These are phyloP conservation scores for Notamacropus eugenii DNA, from an alignment of 2,797 vertebrate species.

Conservation along the genomic window DNA sequence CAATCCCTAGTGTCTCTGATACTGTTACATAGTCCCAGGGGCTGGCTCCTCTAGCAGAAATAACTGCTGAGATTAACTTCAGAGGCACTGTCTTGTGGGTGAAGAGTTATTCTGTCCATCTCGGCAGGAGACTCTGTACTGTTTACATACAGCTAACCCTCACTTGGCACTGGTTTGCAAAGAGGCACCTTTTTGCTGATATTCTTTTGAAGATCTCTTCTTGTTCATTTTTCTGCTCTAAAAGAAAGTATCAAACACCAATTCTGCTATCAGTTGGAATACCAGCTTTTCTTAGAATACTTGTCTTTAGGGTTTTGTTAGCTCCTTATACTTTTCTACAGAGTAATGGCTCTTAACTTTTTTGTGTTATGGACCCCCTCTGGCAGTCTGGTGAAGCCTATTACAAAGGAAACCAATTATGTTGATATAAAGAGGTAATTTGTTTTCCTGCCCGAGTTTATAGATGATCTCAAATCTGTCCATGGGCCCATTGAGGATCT, in stretches of 20 bases:
- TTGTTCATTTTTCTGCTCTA: not conserved
- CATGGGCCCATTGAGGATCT: not conserved
- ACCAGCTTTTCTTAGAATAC: not conserved
- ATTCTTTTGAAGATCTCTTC: not conserved
- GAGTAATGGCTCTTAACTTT: not conserved
- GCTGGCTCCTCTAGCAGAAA: conserved; percentile 20
- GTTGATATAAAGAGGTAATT: not conserved
- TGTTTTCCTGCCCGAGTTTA: not conserved
- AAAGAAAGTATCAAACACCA: not conserved
- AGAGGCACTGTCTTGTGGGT: conserved; percentile 30
- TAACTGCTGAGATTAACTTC: conserved; percentile 42
- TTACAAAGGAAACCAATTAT: not conserved
- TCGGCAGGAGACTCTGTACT: not conserved
- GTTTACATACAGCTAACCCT: not conserved
- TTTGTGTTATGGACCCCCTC: not conserved
- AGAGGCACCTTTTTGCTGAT: not conserved
- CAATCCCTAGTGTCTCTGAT: conserved; percentile 66
- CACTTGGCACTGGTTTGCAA: not conserved
- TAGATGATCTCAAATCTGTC: not conserved
- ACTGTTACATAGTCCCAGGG: not conserved
- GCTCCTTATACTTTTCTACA: not conserved
- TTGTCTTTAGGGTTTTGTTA: not conserved
- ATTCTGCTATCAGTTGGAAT: not conserved
- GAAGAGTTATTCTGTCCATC: not conserved
- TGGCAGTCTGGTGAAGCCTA: not conserved